Base-by-base conservation (phyloP, 2,113 vertebrate genomes). In the Albula goreensis region DNA sequence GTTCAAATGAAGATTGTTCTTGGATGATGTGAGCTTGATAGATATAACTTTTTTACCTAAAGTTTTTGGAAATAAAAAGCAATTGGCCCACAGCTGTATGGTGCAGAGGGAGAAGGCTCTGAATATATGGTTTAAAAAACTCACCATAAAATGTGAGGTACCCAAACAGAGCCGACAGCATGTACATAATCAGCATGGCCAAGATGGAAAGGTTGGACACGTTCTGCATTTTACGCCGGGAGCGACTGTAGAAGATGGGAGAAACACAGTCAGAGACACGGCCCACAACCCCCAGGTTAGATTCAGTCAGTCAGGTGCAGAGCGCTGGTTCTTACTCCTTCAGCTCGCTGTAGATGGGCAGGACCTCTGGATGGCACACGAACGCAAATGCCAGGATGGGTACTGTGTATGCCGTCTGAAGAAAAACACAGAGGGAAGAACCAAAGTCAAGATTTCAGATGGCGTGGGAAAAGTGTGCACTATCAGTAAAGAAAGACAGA, bases 291-390 rank as follows among this genome's bases (percentile, higher is more conserved):
- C 11, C 0, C 52, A 41, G 50, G 82, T 1, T 8, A 80, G 51
- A 48, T 25, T 13, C 52, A 85, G 48, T 15, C 12, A 49, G 41
- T 48, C 78, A 79, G 15, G 8, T 15, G 5, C 49, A 79, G 12
- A 48, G 78, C 41, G 25, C 50, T 50, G 6, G 0, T 10, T 78
- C 97, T 97, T 94, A 99, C 98, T 97, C 96, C 97, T 97, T 99
- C 49, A 99, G 97, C 93, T 99, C 98, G 83, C 97, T 99, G 97
- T 99, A 99, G 95, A 99, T 99, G 51, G 98, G 98, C 89, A 99
- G 95, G 66, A 99, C 97, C 89, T 99, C 98, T 0, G 98, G 98
- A 85, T 99, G 98, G 91, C 98, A 99, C 87, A 99, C 98, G 57
- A 99, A 99, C 53, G 98, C 97, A 91, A 99, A 99, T 50, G 97